Conservation (phyloP, 2,797 vertebrate genomes). For the Urosaurus nigricauda region DNA sequence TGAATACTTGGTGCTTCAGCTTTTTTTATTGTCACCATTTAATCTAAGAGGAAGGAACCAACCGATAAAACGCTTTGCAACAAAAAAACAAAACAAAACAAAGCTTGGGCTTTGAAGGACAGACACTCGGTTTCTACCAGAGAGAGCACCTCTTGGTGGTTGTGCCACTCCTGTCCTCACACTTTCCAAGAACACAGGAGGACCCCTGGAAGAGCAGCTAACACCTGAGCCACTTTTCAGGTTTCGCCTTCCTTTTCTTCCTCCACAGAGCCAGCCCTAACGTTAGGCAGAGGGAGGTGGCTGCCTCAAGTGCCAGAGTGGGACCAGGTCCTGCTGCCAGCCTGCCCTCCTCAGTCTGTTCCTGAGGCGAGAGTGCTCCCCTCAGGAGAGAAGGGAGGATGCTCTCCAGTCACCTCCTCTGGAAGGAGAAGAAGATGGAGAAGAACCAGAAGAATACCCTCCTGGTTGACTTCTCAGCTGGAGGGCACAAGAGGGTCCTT, state of each 20-base stretch:
- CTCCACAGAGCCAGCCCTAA: neutral
- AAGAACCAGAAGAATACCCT: neutral
- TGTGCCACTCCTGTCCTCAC: neutral
- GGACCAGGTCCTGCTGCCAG: neutral
- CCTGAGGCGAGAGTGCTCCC: neutral
- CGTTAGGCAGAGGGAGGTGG: neutral
- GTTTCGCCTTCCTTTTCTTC: neutral
- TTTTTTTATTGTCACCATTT: neutral
- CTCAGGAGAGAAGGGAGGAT: neutral
- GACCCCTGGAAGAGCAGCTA: neutral
- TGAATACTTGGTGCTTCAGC: neutral
- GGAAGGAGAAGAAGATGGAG: too few relatives aligned
- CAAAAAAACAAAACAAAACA: neutral
- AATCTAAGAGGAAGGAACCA: neutral
- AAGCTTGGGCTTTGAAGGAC: neutral
- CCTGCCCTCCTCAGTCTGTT: neutral
- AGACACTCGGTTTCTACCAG: neutral
- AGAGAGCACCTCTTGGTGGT: neutral
- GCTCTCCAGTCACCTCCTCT: neutral
- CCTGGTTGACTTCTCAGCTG: neutral
- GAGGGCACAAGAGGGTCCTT: neutral
- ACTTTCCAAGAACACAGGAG: slow-evolving; percentile 39
- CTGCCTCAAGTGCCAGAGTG: neutral
- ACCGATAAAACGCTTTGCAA: neutral
- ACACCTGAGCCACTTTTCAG: neutral